Evolutionary conservation across 64 coral and sea anemone genomes (phyloP), one percentile per base, ranked within the genome.

Genomic region (Montipora efflorescens): DNA sequence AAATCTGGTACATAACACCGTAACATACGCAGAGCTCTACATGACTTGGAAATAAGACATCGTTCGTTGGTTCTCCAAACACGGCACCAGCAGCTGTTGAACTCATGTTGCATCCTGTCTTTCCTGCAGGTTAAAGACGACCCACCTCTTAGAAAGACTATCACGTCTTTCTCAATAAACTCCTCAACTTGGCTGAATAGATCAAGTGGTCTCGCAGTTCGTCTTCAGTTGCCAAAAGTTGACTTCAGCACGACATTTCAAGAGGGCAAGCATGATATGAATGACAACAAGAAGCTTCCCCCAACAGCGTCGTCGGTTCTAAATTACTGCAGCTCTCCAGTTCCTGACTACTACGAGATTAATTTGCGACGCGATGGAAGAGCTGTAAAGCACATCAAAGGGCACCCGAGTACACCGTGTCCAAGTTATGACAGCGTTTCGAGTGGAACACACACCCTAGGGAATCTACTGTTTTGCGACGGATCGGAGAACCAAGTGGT

Each of bases 231-330:
- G 13, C 47, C 84, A 8, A 50, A 12, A 15, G 81, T 75, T 3
- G 95, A 96, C 18, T 87, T 93, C 72, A 90, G 95, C 28, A 86
- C 95, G n/a, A 93, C 72, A 21, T 96, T 90, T 74, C 73, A 75
- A 7, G 89, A 96, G 22, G 87, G 90, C 47, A 20, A 68, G 53
- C 91, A 96, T 18, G 82, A 16, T 23, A 46, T 80, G 25, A 93
- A 96, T 71, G 91, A 96, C 18, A 96, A 96, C 18, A 73, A 8
- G 10, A 75, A 58, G 20, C 67, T 96, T 74, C 76, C 51, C 47
- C 45, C 57, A 5, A 22, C 25, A 16, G 7, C 61, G 16, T 2
- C 16, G 10, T 79, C 82, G 0, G 57, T 96, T 46, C 11, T 89
- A 7, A 80, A 87, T n/a, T 96, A 90, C 45, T 96, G 95, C 68